Percentiles rank a stretch among this genome's conserved stretches.
These are phyloP conservation scores for Phaenicophaeus curvirostris DNA, from an alignment of 2,797 vertebrate genomes.

Conservation along the genomic window DNA sequence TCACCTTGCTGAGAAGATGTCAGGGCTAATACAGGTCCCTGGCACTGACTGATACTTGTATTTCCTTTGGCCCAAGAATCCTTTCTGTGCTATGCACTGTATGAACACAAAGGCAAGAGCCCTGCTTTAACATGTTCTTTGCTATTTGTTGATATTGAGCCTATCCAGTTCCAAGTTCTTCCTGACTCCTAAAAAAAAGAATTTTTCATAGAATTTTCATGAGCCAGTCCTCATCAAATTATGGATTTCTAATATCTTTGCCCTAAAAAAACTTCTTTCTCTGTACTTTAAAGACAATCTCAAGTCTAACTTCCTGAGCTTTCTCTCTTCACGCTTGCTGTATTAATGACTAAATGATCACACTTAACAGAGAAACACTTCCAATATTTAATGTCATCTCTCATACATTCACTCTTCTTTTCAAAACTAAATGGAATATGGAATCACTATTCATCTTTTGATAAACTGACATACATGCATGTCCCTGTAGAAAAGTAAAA, in stretches of 20 bases:
- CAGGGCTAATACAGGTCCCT: background rate
- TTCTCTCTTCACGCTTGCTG: background rate
- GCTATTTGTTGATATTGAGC: background rate
- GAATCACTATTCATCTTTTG: background rate
- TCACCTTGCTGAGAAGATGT: background rate
- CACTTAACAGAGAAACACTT: background rate
- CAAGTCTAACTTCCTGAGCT: background rate
- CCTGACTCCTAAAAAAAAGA: background rate
- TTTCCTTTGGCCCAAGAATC: background rate
- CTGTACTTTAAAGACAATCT: background rate
- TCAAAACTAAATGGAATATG: background rate
- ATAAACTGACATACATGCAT: background rate
- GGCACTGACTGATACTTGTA: background rate
- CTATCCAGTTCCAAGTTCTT: background rate
- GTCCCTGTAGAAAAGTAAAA: background rate
- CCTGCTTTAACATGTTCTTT: background rate
- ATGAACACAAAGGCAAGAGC: background rate
- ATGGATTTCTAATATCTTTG: background rate
- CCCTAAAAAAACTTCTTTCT: background rate
- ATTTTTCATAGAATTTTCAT: background rate
- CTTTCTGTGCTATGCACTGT: background rate
- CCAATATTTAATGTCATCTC: background rate
- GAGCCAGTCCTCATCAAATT: background rate
- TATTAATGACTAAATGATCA: background rate
- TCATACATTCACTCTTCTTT: background rate